phyloP scores from a whole-genome alignment of 1,140 invertebrate genomes.

The Drosophila kanapiae region DNA sequence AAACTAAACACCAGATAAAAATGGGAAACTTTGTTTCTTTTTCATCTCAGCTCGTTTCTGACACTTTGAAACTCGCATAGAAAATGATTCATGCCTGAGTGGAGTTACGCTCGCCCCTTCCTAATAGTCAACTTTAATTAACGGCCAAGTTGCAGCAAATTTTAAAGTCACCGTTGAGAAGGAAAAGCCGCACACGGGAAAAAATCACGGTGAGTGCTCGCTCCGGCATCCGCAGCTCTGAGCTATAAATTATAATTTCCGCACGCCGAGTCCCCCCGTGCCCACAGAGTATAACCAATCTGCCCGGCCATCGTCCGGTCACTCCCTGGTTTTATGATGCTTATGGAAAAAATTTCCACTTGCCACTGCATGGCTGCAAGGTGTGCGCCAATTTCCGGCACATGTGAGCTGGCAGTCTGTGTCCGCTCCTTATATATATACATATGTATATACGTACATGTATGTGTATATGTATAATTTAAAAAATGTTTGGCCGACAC shows the following conservation, averaged over 20 bases:
- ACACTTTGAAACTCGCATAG: slow-evolving; percentile 40
- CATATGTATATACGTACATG: slow-evolving; percentile 4
- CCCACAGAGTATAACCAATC: slow-evolving; percentile 12
- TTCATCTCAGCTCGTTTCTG: background rate
- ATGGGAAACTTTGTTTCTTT: slow-evolving; percentile 15
- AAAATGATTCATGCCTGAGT: slow-evolving; percentile 40
- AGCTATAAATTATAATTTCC: slow-evolving; percentile 81
- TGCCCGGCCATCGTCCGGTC: slow-evolving; percentile 46
- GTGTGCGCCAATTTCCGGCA: slow-evolving; percentile 79
- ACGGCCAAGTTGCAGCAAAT: slow-evolving; percentile 25
- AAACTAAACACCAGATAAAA: slow-evolving; percentile 2
- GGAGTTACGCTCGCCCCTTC: slow-evolving; percentile 18
- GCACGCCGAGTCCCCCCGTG: slow-evolving; percentile 45
- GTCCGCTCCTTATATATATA: slow-evolving; percentile 11
- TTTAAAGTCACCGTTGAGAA: slow-evolving; percentile 30
- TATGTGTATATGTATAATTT: slow-evolving; percentile 30
- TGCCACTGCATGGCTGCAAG: slow-evolving; percentile 75
- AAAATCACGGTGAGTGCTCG: slow-evolving; percentile 41
- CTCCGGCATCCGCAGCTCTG: slow-evolving; percentile 68
- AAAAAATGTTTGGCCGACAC: slow-evolving; percentile 41
- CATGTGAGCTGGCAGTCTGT: slow-evolving; percentile 51
- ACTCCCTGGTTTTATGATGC: slow-evolving; percentile 61
- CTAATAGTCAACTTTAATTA: slow-evolving; percentile 46
- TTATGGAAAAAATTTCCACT: slow-evolving; percentile 57
- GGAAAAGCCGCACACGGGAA: background rate